Evolutionary conservation across 2,888 invertebrate genomes (phyloP).

Genomic region (Antheraea yamamai): DNA sequence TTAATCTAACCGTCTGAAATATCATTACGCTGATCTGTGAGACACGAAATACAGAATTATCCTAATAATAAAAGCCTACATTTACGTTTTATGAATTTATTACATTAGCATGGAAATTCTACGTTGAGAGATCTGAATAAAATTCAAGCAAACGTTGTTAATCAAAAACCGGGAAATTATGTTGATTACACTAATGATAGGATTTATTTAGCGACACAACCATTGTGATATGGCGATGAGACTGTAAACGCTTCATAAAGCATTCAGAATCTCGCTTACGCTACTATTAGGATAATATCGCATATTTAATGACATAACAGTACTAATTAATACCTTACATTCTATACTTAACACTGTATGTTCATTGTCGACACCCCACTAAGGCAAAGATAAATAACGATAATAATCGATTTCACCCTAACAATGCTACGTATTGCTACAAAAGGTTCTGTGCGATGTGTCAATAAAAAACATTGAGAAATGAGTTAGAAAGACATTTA

Average conservation of each 20-base stretch:
- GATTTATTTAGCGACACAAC: background rate
- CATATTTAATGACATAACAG: background rate
- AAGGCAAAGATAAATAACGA: too few relatives aligned
- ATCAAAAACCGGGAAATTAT: conserved; percentile 1
- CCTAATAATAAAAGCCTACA: background rate
- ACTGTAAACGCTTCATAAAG: background rate
- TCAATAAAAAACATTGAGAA: too few relatives aligned
- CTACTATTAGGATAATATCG: background rate
- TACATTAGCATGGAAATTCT: background rate
- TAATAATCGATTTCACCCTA: too few relatives aligned
- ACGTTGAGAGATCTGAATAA: background rate
- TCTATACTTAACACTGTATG: too few relatives aligned
- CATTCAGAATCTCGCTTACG: background rate
- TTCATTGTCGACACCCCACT: too few relatives aligned
- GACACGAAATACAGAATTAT: background rate
- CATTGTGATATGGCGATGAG: background rate
- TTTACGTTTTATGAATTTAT: background rate
- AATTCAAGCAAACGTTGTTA: background rate
- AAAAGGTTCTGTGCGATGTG: too few relatives aligned
- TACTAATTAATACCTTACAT: background rate
- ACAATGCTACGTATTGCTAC: too few relatives aligned
- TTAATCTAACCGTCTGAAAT: background rate
- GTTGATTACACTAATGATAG: background rate
- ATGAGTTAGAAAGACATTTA: too few relatives aligned
- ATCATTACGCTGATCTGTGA: background rate